Conservation (phyloP, 2,113 vertebrate genomes). For the Collichthys lucidus region DNA sequence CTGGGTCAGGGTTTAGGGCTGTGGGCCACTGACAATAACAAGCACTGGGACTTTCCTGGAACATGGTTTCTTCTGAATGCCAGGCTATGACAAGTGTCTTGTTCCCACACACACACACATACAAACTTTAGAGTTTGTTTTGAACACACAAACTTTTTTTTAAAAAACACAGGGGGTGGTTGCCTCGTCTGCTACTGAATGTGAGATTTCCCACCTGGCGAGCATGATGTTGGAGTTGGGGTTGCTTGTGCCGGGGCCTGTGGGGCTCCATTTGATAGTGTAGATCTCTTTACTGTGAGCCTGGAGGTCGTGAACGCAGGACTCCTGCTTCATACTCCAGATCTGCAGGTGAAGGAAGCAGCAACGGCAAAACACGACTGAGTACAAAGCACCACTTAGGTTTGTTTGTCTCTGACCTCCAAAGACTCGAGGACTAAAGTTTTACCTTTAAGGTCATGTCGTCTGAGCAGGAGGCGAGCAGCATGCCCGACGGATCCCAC, state of each 20-base stretch:
- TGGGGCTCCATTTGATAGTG: slow-evolving; percentile 98
- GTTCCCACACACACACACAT: neutral
- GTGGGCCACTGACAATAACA: slow-evolving; percentile 37
- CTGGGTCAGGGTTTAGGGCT: slow-evolving; percentile 40
- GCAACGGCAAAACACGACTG: neutral
- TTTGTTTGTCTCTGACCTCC: neutral
- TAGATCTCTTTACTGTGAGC: slow-evolving; percentile 98
- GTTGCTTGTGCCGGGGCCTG: slow-evolving; percentile 91
- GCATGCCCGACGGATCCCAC: slow-evolving; percentile 96
- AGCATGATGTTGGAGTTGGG: slow-evolving; percentile 94
- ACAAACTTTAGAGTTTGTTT: neutral
- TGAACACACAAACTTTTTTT: neutral
- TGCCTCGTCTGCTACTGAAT: neutral
- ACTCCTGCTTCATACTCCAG: slow-evolving; percentile 98
- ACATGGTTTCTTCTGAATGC: slow-evolving; percentile 29
- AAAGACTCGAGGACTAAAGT: neutral
- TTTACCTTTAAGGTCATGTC: slow-evolving; percentile 97
- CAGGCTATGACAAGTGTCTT: neutral
- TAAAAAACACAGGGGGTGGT: neutral
- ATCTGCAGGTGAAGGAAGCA: slow-evolving; percentile 82
- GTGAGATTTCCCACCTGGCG: slow-evolving; percentile 87
- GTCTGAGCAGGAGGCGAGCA: slow-evolving; percentile 95
- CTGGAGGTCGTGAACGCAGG: slow-evolving; percentile 94
- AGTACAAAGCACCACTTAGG: neutral
- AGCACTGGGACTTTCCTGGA: slow-evolving; percentile 16